Base-by-base conservation (phyloP, 2,113 vertebrate genomes). In the Nibea albiflora region DNA sequence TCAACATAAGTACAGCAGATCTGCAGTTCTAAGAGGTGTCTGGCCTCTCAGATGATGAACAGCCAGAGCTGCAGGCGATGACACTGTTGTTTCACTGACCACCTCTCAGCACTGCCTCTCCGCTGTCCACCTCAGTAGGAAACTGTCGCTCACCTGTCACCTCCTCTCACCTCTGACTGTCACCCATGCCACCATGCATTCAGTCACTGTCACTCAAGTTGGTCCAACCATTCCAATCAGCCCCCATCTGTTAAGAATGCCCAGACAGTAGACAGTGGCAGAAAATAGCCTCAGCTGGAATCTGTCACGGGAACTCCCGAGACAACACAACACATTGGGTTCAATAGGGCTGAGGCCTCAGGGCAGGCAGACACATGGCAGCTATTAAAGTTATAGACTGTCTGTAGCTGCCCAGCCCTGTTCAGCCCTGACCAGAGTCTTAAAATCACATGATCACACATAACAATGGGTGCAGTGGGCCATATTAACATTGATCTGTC, bases 251-350 rank as follows among this genome's bases (percentile, higher is more conserved):
- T 62, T 86, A 53, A 88, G 80, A 85, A 85, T 90, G 76, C 76
- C 83, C 85, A 92, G 86, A 92, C 92, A 88, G 90, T 89, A 81
- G 83, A 91, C 90, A 85, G 80, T 79, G 68, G 88, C 87, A 94
- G 82, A 93, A 94, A 93, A 94, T 93, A 94, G 86, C 79, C 80
- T 50, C 84, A 71, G 82, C 84, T 92, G 89, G 92, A 92, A 92
- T 94, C 86, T 92, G 87, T 92, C 89, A 78, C 78, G 16, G 85
- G 88, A 92, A 88, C 85, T 89, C 76, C 73, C 12, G 66, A 85
- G 66, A 86, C 89, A 90, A 80, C 71, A 85, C 78, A 80, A 85
- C 85, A 73, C 78, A 22, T 57, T 63, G 81, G 83, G 84, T 93
- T 89, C 85, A 91, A 73, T 64, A 73, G 78, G 89, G 79, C 83